phyloP scores from a whole-genome alignment of 2,113 vertebrate species.

The Rynchops niger region DNA sequence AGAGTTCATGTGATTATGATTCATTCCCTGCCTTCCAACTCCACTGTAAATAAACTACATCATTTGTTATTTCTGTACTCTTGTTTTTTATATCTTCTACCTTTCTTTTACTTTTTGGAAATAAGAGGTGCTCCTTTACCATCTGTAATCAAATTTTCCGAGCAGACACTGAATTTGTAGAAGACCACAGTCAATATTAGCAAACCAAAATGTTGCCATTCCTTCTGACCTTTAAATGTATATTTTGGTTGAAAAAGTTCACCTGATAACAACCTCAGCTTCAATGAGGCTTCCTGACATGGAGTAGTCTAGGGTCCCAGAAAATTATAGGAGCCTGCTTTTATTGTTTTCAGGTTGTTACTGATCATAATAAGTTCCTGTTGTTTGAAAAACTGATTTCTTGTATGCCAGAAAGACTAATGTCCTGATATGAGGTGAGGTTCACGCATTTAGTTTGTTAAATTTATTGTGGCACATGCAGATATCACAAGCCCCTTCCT shows the following conservation, averaged over 20 bases:
- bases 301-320: not conserved
- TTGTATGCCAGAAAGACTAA: not conserved
- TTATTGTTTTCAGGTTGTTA: constrained; percentile 48
- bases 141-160: not conserved
- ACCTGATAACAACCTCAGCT: not conserved
- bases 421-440: not conserved
- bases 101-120: not conserved
- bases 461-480: not conserved
- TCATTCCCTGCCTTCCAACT: not conserved
- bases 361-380: constrained; percentile 29
- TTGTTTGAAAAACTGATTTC: constrained; percentile 14
- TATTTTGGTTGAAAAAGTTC: not conserved
- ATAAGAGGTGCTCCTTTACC: not conserved
- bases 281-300: not conserved
- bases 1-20: not conserved
- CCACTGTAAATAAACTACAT: not conserved
- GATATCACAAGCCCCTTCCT: not conserved
- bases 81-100: not conserved
- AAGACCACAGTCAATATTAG: not conserved
- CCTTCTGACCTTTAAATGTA: not conserved
- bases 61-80: accelerated
- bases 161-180: not conserved
- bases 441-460: not conserved
- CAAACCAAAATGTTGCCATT: not conserved
- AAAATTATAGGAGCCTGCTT: constrained; percentile 4